phyloP scores from a whole-genome alignment of 2,888 invertebrate species.

The Apodemia mormo region DNA sequence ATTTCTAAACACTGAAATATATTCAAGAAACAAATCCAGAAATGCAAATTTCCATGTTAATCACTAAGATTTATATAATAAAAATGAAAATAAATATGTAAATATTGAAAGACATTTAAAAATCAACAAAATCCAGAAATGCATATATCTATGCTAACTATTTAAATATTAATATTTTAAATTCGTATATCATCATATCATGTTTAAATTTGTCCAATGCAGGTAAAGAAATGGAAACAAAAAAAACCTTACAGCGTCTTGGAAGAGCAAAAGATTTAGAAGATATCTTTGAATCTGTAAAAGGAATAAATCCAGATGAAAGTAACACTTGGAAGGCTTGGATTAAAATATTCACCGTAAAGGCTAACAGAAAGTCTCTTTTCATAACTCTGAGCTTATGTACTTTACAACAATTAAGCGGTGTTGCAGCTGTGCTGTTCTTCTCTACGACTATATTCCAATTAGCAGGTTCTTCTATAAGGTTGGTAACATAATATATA shows the following conservation, averaged over 20 bases:
- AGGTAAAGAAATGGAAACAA: conserved; percentile 50
- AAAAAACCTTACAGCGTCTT: conserved; percentile 43
- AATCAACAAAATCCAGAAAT: too few species aligned
- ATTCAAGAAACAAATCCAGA: too few species aligned
- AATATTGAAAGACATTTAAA: too few species aligned
- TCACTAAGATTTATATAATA: too few species aligned
- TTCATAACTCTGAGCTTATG: conserved; percentile 49
- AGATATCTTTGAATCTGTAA: conserved; percentile 47
- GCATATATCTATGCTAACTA: too few species aligned
- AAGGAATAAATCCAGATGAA: conserved; percentile 43
- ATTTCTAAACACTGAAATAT: too few species aligned
- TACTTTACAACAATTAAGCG: conserved; percentile 45
- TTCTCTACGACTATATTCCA: conserved; percentile 52
- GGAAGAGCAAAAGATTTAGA: conserved; percentile 49
- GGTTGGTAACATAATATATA: conserved; percentile 26
- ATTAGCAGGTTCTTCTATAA: conserved; percentile 48
- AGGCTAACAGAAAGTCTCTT: conserved; percentile 47
- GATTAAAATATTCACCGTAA: conserved; percentile 52
- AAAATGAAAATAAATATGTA: too few species aligned
- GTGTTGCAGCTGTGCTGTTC: conserved; percentile 49
- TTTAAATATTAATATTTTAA: too few species aligned
- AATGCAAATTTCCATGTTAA: too few species aligned
- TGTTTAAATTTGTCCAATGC: neutral
- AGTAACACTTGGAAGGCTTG: conserved; percentile 47
- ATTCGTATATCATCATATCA: too few species aligned